These are phyloP conservation scores for Brachylomia viminalis DNA, from an alignment of 2,888 invertebrate species.

Conservation along the genomic window DNA sequence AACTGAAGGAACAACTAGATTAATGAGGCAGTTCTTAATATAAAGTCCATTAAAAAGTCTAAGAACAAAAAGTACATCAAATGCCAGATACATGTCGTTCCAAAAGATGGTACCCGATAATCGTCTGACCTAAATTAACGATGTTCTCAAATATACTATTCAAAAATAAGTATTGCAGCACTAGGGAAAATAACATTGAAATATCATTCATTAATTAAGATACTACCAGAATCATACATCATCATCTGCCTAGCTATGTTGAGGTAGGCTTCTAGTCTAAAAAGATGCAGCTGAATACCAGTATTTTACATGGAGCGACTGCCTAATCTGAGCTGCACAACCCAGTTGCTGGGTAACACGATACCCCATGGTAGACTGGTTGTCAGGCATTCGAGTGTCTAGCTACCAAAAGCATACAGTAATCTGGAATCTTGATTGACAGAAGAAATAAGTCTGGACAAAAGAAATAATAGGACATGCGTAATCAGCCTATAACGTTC, in stretches of 20 bases:
- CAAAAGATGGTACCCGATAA: conserved; percentile 44
- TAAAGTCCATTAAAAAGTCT: conserved; percentile 15
- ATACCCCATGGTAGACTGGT: neutral
- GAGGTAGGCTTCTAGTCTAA: neutral
- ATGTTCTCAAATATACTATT: conserved; percentile 26
- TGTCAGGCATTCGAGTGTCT: neutral
- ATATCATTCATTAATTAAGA: neutral
- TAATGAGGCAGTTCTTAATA: conserved; percentile 9
- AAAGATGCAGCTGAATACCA: neutral
- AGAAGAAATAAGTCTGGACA: neutral
- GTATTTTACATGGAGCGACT: neutral
- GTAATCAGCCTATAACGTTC: neutral
- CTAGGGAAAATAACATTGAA: neutral
- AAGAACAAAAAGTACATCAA: conserved; percentile 25
- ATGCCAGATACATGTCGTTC: conserved; percentile 36
- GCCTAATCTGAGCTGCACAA: neutral
- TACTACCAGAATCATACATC: neutral
- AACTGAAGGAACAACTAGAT: too few relatives aligned
- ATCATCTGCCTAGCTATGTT: neutral
- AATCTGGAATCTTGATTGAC: neutral
- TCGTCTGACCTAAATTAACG: conserved; percentile 29
- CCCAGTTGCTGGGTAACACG: neutral
- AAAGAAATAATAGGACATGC: neutral
- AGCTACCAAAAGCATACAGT: too few relatives aligned
- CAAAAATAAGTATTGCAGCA: conserved; percentile 12